These are phyloP conservation scores for Hyles vespertilio DNA, from an alignment of 1,140 invertebrate species.

Conservation along the genomic window DNA sequence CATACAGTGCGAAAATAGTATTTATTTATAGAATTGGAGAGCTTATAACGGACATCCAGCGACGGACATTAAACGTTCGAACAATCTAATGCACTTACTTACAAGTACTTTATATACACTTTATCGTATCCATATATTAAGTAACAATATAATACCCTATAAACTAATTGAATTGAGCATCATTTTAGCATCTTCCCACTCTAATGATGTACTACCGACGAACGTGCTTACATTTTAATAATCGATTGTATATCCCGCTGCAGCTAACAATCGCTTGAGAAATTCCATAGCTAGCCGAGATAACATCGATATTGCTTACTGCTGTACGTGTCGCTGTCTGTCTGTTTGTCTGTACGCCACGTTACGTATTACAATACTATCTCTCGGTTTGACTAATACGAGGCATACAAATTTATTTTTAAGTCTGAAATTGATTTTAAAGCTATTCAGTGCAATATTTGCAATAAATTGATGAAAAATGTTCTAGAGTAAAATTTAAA, in stretches of 20 bases:
- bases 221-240: conserved; percentile 53
- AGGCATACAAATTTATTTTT: not conserved
- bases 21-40: too few species aligned
- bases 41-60: too few species aligned
- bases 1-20: too few species aligned
- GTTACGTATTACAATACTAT: conserved; percentile 2
- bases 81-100: too few species aligned
- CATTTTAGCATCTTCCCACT: conserved; percentile 34
- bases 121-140: too few species aligned
- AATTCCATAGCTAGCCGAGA: conserved; percentile 25
- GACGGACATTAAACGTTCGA: too few species aligned
- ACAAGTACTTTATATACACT: too few species aligned
- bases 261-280: conserved; percentile 31
- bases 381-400: not conserved
- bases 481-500: too few species aligned
- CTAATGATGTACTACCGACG: conserved; percentile 46
- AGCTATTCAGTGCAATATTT: too few species aligned
- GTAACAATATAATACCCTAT: too few species aligned
- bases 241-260: conserved; percentile 39
- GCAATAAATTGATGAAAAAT: too few species aligned
- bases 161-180: not conserved
- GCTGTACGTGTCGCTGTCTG: conserved; percentile 9
- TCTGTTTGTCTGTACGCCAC: not conserved
- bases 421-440: too few species aligned
- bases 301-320: conserved; percentile 20